Percentiles rank a stretch among this genome's conserved stretches.
Conservation (phyloP, 2,888 invertebrate species). For the Aelia acuminata region DNA sequence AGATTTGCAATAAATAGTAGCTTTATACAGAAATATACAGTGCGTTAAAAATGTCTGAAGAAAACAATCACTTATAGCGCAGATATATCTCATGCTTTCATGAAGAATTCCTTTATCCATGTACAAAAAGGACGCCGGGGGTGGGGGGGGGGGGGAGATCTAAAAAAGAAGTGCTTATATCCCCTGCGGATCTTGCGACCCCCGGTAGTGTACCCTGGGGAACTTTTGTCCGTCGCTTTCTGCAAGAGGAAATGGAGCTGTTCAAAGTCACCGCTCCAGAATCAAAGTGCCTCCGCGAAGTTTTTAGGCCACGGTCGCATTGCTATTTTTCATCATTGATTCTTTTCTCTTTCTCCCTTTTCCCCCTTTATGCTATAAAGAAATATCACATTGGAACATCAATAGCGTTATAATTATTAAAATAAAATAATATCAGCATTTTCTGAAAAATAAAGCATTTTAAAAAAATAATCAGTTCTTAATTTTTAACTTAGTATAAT, state of each 20-base stretch:
- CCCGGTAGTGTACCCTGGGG: not conserved
- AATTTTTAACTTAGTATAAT: too few species aligned
- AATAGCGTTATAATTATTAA: too few species aligned
- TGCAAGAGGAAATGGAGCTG: constrained; percentile 21
- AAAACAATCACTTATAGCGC: not conserved
- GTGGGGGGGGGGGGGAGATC: too few species aligned
- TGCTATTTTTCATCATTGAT: not conserved
- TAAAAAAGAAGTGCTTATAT: not conserved
- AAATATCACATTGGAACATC: too few species aligned
- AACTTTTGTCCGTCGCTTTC: constrained; percentile 29
- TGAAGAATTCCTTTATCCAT: not conserved
- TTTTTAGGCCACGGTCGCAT: not conserved
- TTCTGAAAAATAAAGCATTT: too few species aligned
- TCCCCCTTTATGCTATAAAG: not conserved
- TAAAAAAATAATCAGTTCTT: too few species aligned
- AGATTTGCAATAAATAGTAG: too few species aligned
- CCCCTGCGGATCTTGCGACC: not conserved
- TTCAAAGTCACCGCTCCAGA: constrained; percentile 6
- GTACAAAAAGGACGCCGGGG: not conserved
- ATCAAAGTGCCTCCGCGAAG: not conserved
- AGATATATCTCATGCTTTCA: not conserved
- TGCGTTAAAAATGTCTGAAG: too few species aligned
- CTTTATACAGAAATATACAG: too few species aligned
- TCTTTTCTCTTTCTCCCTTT: not conserved
- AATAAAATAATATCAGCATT: too few species aligned